Evolutionary conservation across 2,888 invertebrate species (phyloP).

Genomic region (Ornithoptera priamus): DNA sequence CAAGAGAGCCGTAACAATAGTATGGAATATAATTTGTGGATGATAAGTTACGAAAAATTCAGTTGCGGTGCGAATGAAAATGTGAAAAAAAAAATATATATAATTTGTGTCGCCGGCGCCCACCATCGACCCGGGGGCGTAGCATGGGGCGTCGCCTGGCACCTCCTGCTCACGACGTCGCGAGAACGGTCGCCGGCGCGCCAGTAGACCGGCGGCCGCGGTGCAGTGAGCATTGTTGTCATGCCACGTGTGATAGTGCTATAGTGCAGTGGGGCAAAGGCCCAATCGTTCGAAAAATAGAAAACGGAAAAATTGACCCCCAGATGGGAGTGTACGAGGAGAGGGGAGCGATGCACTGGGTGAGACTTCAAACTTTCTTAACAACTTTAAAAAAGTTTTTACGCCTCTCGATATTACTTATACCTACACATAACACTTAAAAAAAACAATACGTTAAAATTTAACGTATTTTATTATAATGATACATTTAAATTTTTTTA

Average conservation of each 20-base stretch:
- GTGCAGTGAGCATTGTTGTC: slow-evolving; percentile 56
- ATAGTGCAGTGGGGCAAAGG: slow-evolving; percentile 74
- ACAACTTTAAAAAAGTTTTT: too few relatives aligned
- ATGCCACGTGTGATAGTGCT: slow-evolving; percentile 68
- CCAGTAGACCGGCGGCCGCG: slow-evolving; percentile 73
- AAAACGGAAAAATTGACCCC: slow-evolving; percentile 80
- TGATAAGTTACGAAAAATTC: slow-evolving; percentile 45
- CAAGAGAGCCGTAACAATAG: slow-evolving; percentile 35
- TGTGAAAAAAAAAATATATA: slow-evolving; percentile 39
- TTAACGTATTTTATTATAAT: too few relatives aligned
- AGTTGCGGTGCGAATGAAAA: slow-evolving; percentile 48
- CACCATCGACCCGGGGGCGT: slow-evolving; percentile 40
- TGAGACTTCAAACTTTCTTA: slow-evolving; percentile 65
- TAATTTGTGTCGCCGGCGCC: slow-evolving; percentile 38
- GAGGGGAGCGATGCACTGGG: slow-evolving; percentile 95
- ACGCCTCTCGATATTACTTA: too few relatives aligned
- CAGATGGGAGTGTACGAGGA: slow-evolving; percentile 97
- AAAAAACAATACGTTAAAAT: too few relatives aligned
- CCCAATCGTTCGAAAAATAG: slow-evolving; percentile 74
- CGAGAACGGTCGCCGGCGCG: slow-evolving; percentile 39
- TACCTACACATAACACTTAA: too few relatives aligned
- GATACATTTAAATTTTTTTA: too few relatives aligned
- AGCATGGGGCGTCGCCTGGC: slow-evolving; percentile 43
- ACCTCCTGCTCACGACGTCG: slow-evolving; percentile 47
- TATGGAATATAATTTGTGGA: slow-evolving; percentile 12